These are phyloP conservation scores for Xylocampa areola DNA, from an alignment of 2,888 invertebrate species.

Conservation along the genomic window DNA sequence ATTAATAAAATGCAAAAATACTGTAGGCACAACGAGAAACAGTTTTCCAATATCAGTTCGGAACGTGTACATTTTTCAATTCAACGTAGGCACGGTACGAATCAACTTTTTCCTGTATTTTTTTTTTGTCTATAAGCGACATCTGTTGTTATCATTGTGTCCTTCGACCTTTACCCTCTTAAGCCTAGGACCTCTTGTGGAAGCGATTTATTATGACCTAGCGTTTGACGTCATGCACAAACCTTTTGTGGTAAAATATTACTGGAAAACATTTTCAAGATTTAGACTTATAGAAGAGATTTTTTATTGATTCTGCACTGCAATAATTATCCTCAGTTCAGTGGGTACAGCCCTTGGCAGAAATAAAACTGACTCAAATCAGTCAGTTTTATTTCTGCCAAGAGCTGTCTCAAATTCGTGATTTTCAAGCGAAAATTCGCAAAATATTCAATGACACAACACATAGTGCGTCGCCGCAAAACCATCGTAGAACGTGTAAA, in stretches of 20 bases:
- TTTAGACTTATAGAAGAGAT: no score
- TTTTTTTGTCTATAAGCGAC: constrained; percentile 22
- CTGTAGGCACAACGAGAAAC: constrained; percentile 6
- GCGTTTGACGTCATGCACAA: constrained; percentile 30
- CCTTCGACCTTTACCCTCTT: constrained; percentile 36
- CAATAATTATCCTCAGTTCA: no score
- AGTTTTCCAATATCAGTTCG: constrained; percentile 29
- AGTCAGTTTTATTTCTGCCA: no score
- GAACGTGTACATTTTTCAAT: constrained; percentile 33
- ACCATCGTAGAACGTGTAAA: background rate
- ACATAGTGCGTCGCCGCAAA: constrained; percentile 12
- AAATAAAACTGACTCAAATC: no score
- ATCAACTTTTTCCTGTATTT: constrained; percentile 12
- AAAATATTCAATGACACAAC: constrained; percentile 5
- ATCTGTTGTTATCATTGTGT: constrained; percentile 26
- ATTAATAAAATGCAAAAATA: constrained; percentile 18
- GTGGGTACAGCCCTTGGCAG: background rate
- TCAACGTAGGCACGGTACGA: constrained; percentile 9
- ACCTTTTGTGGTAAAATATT: constrained; percentile 7
- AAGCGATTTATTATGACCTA: constrained; percentile 42
- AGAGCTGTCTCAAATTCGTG: no score
- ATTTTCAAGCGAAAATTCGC: constrained; percentile 8
- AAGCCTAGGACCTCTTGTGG: constrained; percentile 28
- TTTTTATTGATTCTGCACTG: no score
- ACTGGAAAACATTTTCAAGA: background rate